phyloP scores from a whole-genome alignment of 2,888 invertebrate genomes.

The Polia nebulosa region DNA sequence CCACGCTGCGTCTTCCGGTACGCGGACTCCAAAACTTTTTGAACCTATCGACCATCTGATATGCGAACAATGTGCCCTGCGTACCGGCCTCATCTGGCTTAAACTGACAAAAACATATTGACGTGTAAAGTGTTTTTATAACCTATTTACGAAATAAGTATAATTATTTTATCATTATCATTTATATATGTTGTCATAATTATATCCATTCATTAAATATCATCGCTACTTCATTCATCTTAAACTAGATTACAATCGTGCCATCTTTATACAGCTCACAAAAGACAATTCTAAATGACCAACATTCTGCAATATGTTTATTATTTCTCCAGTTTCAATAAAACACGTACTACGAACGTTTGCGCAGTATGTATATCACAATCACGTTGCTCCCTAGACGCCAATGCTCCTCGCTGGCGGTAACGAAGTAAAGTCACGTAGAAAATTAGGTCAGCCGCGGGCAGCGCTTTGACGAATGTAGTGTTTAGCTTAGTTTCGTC shows the following conservation, averaged over 20 bases:
- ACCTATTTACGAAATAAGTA: too few species aligned
- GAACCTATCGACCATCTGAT: too few species aligned
- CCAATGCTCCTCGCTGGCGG: conserved; percentile 42
- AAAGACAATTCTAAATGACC: not conserved
- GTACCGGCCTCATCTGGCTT: too few species aligned
- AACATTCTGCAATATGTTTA: conserved; percentile 11
- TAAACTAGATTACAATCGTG: not conserved
- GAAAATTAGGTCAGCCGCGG: conserved; percentile 63
- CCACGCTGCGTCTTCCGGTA: too few species aligned
- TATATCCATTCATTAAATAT: not conserved
- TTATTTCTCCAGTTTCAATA: conserved; percentile 35
- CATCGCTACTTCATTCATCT: not conserved
- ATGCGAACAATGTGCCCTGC: too few species aligned
- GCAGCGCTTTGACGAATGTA: conserved; percentile 55
- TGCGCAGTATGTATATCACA: conserved; percentile 51
- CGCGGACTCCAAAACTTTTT: too few species aligned
- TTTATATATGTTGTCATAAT: not conserved
- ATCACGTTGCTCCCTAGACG: conserved; percentile 57
- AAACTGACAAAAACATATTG: too few species aligned
- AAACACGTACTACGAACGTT: conserved; percentile 29
- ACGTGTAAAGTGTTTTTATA: too few species aligned
- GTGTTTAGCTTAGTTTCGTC: conserved; percentile 45
- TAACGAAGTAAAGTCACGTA: conserved; percentile 65
- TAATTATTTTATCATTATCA: too few species aligned
- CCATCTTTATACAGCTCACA: not conserved